These are phyloP conservation scores for Laothoe populi DNA, from an alignment of 2,888 invertebrate genomes.

Conservation along the genomic window DNA sequence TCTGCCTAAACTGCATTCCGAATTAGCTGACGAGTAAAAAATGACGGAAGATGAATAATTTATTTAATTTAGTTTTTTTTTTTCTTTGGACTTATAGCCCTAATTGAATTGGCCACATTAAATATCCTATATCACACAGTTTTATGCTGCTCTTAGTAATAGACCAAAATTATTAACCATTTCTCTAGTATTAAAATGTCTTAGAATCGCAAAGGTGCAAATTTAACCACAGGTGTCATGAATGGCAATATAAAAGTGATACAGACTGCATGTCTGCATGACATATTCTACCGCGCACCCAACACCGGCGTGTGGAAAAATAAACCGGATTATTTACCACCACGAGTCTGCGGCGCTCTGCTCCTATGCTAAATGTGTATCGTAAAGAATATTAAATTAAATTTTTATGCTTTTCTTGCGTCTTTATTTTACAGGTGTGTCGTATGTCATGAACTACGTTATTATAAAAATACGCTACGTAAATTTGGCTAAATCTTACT, in stretches of 20 bases:
- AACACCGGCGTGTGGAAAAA: not conserved
- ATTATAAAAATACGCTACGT: not conserved
- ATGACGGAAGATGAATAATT: too few relatives aligned
- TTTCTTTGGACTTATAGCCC: too few relatives aligned
- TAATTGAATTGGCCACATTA: too few relatives aligned
- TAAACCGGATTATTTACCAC: slow-evolving; percentile 2
- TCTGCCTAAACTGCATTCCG: too few relatives aligned
- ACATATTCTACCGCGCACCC: slow-evolving; percentile 5
- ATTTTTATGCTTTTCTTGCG: slow-evolving; percentile 3
- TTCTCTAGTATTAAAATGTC: not conserved
- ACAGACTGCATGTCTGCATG: slow-evolving; percentile 3
- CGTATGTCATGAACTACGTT: not conserved
- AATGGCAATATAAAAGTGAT: not conserved
- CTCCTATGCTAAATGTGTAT: slow-evolving; percentile 8
- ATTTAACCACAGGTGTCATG: not conserved
- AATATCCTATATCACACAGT: too few relatives aligned
- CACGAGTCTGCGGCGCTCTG: not conserved
- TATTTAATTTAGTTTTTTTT: too few relatives aligned
- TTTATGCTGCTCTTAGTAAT: too few relatives aligned
- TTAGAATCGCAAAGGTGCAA: not conserved
- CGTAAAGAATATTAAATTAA: slow-evolving; percentile 19
- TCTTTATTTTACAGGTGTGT: not conserved
- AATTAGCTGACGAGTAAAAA: too few relatives aligned
- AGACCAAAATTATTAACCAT: not conserved
- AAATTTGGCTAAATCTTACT: too few relatives aligned